Conservation (phyloP, 2,888 invertebrate genomes). For the Lymantria monacha region DNA sequence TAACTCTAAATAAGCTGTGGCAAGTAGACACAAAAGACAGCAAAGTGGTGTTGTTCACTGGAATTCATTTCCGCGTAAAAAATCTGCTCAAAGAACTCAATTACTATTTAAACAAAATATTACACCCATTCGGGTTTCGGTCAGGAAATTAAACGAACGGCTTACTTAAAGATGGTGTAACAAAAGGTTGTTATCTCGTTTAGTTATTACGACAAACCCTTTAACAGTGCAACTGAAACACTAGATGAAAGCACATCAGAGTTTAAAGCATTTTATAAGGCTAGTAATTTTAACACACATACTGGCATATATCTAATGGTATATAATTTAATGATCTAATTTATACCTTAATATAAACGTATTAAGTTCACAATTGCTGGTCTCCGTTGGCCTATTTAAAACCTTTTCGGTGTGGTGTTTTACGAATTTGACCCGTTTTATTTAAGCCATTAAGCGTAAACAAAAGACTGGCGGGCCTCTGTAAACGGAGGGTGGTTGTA, state of each 20-base stretch:
- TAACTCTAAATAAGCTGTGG: no score
- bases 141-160: constrained; percentile 79
- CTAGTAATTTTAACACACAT: constrained; percentile 58
- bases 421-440: constrained; percentile 78
- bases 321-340: constrained; percentile 48
- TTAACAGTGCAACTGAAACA: constrained; percentile 46
- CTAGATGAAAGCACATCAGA: constrained; percentile 61
- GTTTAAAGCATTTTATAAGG: constrained; percentile 60
- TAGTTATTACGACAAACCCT: constrained; percentile 67
- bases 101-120: constrained; percentile 78
- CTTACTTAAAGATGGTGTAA: constrained; percentile 57
- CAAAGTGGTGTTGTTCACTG: constrained; percentile 38
- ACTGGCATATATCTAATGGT: constrained; percentile 53
- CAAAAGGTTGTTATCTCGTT: constrained; percentile 69
- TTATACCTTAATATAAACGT: constrained; percentile 55
- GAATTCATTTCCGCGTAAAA: constrained; percentile 73
- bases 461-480: constrained; percentile 72
- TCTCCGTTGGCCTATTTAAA: constrained; percentile 52
- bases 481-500: constrained; percentile 69
- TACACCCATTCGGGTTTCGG: constrained; percentile 65
- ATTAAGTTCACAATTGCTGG: constrained; percentile 53
- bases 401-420: constrained; percentile 64
- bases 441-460: constrained; percentile 79
- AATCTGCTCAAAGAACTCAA: constrained; percentile 74
- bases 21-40: constrained; percentile 44